A percentile compares a stretch with the other conserved stretches of the same genome.
Evolutionary conservation across 2,888 invertebrate species (phyloP).

Genomic region (Archips xylosteana): DNA sequence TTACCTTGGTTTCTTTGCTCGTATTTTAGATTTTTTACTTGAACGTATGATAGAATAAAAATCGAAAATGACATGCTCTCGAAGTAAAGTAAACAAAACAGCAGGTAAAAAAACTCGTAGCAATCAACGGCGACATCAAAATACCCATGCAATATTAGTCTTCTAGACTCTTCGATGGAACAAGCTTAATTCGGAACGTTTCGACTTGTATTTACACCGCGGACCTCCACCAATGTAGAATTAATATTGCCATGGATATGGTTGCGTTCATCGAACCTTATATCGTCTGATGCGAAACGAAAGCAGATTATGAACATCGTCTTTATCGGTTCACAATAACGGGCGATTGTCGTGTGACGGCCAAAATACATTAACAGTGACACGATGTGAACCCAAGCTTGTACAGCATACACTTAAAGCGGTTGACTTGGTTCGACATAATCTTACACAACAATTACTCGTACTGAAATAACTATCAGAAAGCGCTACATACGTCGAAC

Average conservation of each 20-base stretch:
- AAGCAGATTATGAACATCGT: constrained; percentile 68
- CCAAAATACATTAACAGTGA: constrained; percentile 38
- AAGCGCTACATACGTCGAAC: constrained; percentile 50
- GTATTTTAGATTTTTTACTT: not conserved
- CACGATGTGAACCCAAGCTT: constrained; percentile 73
- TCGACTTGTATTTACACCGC: constrained; percentile 57
- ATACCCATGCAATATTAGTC: constrained; percentile 84
- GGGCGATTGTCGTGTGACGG: constrained; percentile 49
- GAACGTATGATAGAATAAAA: not conserved
- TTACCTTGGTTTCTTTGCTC: not conserved
- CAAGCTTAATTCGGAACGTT: constrained; percentile 54
- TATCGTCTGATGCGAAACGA: constrained; percentile 70
- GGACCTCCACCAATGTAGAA: constrained; percentile 74
- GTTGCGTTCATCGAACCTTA: constrained; percentile 61
- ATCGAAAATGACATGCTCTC: not conserved
- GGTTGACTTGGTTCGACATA: constrained; percentile 61
- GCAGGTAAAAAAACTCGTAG: constrained; percentile 40
- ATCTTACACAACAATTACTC: constrained; percentile 18
- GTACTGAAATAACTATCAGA: constrained; percentile 32
- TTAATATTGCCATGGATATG: constrained; percentile 82
- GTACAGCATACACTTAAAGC: constrained; percentile 81
- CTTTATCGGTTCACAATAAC: constrained; percentile 67
- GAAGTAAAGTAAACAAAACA: not conserved
- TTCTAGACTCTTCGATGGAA: constrained; percentile 62
- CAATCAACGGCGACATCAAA: constrained; percentile 39